These are phyloP conservation scores for Lophius piscatorius DNA, from an alignment of 2,113 vertebrate genomes.

Conservation along the genomic window DNA sequence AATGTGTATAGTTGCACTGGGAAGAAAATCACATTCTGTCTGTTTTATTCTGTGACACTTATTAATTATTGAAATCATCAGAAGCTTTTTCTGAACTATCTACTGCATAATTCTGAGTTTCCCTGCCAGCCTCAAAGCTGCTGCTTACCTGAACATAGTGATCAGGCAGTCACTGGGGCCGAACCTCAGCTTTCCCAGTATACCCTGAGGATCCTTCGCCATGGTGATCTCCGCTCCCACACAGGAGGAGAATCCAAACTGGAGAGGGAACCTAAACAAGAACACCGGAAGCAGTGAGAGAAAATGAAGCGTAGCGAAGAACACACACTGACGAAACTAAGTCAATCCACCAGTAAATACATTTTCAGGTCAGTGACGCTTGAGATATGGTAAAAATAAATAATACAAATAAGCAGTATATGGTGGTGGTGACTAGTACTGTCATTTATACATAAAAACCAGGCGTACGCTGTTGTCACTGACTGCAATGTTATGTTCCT, in stretches of 20 bases:
- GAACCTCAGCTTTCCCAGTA: not conserved
- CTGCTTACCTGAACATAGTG: conserved; percentile 45
- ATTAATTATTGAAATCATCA: not conserved
- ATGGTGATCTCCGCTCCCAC: conserved; percentile 39
- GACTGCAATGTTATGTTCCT: too few species aligned
- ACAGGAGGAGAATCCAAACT: conserved; percentile 13
- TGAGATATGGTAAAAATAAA: too few species aligned
- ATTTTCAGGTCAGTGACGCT: too few species aligned
- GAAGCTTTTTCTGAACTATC: not conserved
- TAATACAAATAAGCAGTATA: too few species aligned
- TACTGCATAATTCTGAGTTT: not conserved
- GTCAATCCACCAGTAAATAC: too few species aligned
- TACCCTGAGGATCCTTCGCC: conserved; percentile 41
- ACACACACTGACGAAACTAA: not conserved
- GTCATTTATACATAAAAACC: too few species aligned
- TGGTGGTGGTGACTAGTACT: too few species aligned
- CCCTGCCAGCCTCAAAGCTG: too few species aligned
- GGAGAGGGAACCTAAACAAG: conserved; percentile 20
- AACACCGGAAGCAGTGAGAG: not conserved
- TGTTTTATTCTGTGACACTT: not conserved
- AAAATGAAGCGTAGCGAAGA: not conserved
- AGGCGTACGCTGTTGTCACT: too few species aligned
- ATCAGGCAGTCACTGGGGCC: conserved; percentile 45
- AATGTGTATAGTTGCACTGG: too few species aligned
- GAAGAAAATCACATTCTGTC: too few species aligned